Conservation (phyloP, 2,113 vertebrate species). For the Mola mola region DNA sequence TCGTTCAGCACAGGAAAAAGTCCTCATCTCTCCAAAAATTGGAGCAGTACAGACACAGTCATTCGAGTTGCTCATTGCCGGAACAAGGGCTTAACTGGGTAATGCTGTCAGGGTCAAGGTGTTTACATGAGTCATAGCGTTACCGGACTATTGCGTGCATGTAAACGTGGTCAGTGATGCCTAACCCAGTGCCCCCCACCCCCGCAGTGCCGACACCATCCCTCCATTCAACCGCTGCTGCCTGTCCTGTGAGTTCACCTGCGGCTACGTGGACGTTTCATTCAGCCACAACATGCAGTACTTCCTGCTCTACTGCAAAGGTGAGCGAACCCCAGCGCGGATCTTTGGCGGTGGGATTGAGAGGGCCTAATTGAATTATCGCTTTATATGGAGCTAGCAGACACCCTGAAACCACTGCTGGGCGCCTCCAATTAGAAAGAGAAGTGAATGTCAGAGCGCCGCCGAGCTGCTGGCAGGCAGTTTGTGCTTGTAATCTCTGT, state of each 20-base stretch:
- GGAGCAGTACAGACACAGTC: too few relatives aligned
- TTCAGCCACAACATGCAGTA: constrained; percentile 88
- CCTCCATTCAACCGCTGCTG: constrained; percentile 92
- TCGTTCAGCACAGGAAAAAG: too few relatives aligned
- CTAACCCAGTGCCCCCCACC: constrained; percentile 7
- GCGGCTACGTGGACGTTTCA: constrained; percentile 90
- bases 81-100: too few relatives aligned
- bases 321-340: constrained; percentile 69
- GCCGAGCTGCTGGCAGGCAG: too few relatives aligned
- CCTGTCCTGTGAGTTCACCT: constrained; percentile 92
- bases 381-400: constrained; percentile 32
- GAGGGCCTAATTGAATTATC: constrained; percentile 23
- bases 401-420: constrained; percentile 38
- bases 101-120: too few relatives aligned
- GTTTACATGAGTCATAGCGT: too few relatives aligned
- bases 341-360: not conserved
- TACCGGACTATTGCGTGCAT: too few relatives aligned
- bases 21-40: too few relatives aligned
- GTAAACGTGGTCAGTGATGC: too few relatives aligned
- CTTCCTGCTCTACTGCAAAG: constrained; percentile 93
- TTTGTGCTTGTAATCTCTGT: too few relatives aligned
- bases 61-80: too few relatives aligned
- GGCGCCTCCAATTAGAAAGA: not conserved
- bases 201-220: constrained; percentile 88
- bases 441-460: too few relatives aligned